phyloP scores from a whole-genome alignment of 1,140 invertebrate genomes.

The Drosophila jambulina region DNA sequence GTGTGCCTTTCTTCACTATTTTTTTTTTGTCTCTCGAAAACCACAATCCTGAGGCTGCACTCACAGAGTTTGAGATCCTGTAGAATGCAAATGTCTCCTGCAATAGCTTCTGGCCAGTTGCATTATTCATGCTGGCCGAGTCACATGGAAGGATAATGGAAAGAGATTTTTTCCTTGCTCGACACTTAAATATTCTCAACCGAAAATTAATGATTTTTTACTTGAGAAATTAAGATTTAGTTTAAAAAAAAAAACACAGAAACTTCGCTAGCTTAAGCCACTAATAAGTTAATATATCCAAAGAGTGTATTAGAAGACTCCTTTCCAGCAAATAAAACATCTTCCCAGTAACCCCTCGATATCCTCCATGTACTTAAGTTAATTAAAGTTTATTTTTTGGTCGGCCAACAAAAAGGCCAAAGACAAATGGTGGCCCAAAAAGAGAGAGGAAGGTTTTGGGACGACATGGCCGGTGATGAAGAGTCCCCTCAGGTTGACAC shows the following conservation, averaged over 20 bases:
- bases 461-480: slow-evolving; percentile 26
- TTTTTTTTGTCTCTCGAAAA: slow-evolving; percentile 1
- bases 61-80: slow-evolving; percentile 12
- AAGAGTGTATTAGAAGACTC: background rate
- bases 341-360: background rate
- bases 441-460: background rate
- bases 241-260: background rate
- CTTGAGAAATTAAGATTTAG: background rate
- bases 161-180: background rate
- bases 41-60: slow-evolving; percentile 43
- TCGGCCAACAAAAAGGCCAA: slow-evolving; percentile 45
- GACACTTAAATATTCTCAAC: slow-evolving; percentile 16
- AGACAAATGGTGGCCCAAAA: slow-evolving; percentile 52
- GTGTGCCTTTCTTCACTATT: background rate
- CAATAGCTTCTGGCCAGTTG: slow-evolving; percentile 37
- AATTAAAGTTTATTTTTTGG: slow-evolving; percentile 72
- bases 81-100: slow-evolving; percentile 41
- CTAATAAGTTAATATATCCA: background rate
- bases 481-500: slow-evolving; percentile 34
- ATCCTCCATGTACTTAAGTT: slow-evolving; percentile 65
- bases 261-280: background rate
- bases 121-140: slow-evolving; percentile 46
- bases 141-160: slow-evolving; percentile 6
- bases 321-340: background rate
- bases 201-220: background rate